Base-by-base conservation (phyloP, 2,113 vertebrate genomes). In the Mustela nigripes region DNA sequence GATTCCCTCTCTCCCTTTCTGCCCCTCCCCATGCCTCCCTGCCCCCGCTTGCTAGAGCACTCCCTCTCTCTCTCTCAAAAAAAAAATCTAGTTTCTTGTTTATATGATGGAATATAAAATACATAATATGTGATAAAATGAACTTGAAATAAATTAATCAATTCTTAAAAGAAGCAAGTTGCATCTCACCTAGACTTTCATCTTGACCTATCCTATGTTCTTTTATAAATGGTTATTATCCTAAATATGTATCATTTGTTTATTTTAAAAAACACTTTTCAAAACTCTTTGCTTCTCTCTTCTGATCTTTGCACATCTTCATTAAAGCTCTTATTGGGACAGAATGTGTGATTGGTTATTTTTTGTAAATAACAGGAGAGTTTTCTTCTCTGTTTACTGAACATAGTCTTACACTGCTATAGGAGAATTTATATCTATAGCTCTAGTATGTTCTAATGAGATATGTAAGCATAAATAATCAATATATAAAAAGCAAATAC, bases 371-470 rank as follows among this genome's bases (percentile, higher is more conserved):
- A 84, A 94, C 31, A 98, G 83, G 11, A 78, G 11, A 97, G 9
- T 33, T 26, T 73, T 98, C 85, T 95, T 71, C 90, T 82, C 93
- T 93, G 21, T 76, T 11, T 84, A 91, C 93, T 62, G 63, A 80
- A 1, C 39, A 65, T 73, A 86, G 83, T 92, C 48, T 16, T 97
- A 31, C 39, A 74, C 0, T 82, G 0, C n/a, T 85, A 8, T 85
- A 82, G 24, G 95, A 71, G 94, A 94, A 98, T 98, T 83, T 96
- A 2, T 95, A 7, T 94, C 0, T 36, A 3, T 42, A 26, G 69
- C 10, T 90, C 80, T 60, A 90, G 96, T 63, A 94, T 96, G 78
- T 90, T 89, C 2, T 97, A 95, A 89, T 96, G 76, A 98, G 10
- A 91, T 94, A 97, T 91, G 58, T 93, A 86, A 93, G 10, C 21